These are phyloP conservation scores for Linepithema humile DNA, from an alignment of 1,140 invertebrate species.

Conservation along the genomic window DNA sequence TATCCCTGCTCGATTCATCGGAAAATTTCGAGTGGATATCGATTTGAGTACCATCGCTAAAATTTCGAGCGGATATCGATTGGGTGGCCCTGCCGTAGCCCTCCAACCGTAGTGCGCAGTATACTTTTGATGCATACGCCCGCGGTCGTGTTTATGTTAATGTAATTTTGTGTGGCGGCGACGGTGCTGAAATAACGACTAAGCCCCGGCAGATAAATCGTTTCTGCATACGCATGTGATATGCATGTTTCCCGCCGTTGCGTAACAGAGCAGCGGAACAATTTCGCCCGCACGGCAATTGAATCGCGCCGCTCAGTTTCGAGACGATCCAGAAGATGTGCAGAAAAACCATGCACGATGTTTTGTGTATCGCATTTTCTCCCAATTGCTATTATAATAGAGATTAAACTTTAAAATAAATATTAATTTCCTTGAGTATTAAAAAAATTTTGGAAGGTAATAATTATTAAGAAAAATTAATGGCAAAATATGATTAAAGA, in stretches of 20 bases:
- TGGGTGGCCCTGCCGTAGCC: neutral
- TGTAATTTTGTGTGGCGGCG: slow-evolving; percentile 76
- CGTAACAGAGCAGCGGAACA: slow-evolving; percentile 53
- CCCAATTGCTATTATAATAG: neutral
- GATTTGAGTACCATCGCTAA: neutral
- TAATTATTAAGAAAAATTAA: no score
- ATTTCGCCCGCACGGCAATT: slow-evolving; percentile 67
- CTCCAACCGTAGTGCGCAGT: neutral
- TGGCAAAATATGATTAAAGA: neutral
- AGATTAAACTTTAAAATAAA: neutral
- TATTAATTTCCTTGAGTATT: neutral
- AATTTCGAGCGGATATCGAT: slow-evolving; percentile 39
- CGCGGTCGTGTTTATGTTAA: slow-evolving; percentile 79
- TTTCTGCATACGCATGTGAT: slow-evolving; percentile 74
- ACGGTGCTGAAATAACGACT: slow-evolving; percentile 78
- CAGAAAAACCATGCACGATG: neutral
- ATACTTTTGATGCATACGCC: slow-evolving; percentile 73
- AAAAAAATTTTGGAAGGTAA: neutral
- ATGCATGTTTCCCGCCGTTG: slow-evolving; percentile 64
- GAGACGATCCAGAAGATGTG: slow-evolving; percentile 34
- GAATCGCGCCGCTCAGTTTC: slow-evolving; percentile 45
- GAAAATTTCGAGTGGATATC: slow-evolving; percentile 1
- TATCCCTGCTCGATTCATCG: neutral
- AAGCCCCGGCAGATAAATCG: slow-evolving; percentile 76
- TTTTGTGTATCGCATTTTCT: neutral